Evolutionary conservation across 2,797 vertebrate species (phyloP), one percentile per base, ranked within the genome.

Genomic region (Nyctalus aviator): DNA sequence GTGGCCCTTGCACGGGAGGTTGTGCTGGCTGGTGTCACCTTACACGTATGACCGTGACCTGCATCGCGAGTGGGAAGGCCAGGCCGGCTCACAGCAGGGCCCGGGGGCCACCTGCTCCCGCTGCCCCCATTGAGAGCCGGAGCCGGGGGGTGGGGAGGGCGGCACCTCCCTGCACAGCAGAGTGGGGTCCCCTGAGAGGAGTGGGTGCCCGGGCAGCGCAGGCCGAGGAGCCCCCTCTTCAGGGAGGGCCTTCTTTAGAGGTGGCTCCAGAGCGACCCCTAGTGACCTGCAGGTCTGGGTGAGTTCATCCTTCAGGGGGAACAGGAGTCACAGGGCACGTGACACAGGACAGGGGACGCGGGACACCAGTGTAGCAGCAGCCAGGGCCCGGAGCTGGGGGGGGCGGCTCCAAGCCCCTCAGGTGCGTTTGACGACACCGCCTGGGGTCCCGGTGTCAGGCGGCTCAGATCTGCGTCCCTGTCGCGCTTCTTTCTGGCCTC

Each of bases 371-470:
- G 30, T 32, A 44, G 8, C 12, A 3, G 41, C 59, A 32, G 59
- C 57, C 41, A 2, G 41, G 37, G 37, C 27, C 57, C n/a, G 41
- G 68, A 11, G 35, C 32, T n/a, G 44, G 44, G 44, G 44, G 44
- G 37, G 18, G 37, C 15, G 0, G 48, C 37, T 14, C 35, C 59
- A n/a, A 12, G 55, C 15, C 57, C 35, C 75, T 48, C 15, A 4
- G 76, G 6, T 4, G 35, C 27, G 11, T 53, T 9, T 5, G 88
- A 15, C 1, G 8, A 17, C 44, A 25, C 27, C 17, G 0, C 17
- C 37, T 0, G 7, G 23, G 30, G 37, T 35, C 25, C 0, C 0
- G 1, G 21, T 2, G 23, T 4, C 12, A 2, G 32, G 23, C 0
- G 0, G 20, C 37, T 46, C 12, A 35, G 9, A 17, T 11, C 59